These are phyloP conservation scores for Dicroscelio sp. DNA, from an alignment of 2,888 invertebrate genomes.

Conservation along the genomic window DNA sequence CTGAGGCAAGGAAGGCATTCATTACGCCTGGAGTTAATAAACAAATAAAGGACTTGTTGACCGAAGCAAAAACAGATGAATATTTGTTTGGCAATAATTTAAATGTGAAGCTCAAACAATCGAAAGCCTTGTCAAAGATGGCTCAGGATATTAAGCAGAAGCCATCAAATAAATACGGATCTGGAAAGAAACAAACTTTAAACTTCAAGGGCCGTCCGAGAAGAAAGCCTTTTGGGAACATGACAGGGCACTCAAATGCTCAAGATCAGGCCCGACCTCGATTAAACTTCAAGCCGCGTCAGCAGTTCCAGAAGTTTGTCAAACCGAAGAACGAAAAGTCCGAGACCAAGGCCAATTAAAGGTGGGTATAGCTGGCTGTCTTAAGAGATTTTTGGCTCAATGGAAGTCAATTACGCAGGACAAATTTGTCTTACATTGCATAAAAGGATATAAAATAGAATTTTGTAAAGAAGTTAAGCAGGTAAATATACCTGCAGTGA, in stretches of 20 bases:
- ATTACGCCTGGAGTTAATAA: no score
- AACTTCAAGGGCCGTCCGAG: conserved; percentile 12
- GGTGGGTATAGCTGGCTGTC: conserved; percentile 13
- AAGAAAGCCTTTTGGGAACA: neutral
- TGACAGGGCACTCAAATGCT: neutral
- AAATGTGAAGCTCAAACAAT: neutral
- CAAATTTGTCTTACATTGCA: neutral
- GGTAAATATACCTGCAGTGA: neutral
- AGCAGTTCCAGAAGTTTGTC: neutral
- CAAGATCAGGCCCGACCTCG: conserved; percentile 20
- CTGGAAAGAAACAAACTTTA: neutral
- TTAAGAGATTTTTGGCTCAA: neutral
- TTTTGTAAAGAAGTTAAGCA: neutral
- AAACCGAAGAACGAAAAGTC: neutral
- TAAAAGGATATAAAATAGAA: conserved; percentile 25
- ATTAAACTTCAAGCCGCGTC: neutral
- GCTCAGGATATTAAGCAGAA: neutral
- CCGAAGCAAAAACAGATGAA: no score
- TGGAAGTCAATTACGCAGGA: neutral
- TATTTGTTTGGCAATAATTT: no score
- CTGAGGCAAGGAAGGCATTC: no score
- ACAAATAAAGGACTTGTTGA: no score
- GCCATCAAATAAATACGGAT: neutral
- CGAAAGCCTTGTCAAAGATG: neutral
- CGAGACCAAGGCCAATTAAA: neutral